Percentiles rank a stretch among this genome's conserved stretches.
phyloP scores from a whole-genome alignment of 1,140 invertebrate genomes.

The Chironomus tepperi region DNA sequence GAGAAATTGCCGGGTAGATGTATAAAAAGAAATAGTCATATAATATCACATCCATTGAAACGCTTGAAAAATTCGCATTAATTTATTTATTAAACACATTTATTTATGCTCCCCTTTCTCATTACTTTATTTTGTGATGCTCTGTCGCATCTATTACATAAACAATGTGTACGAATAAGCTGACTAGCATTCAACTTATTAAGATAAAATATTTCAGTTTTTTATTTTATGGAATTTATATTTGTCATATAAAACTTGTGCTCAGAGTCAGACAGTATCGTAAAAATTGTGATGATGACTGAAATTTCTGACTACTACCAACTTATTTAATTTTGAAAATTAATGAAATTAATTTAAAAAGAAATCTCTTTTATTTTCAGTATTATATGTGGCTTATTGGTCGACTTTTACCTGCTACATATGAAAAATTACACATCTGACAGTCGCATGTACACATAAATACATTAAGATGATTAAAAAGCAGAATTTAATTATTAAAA shows the following conservation, averaged over 20 bases:
- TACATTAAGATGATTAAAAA: constrained; percentile 15
- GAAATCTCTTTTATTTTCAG: not conserved
- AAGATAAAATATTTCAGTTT: no score
- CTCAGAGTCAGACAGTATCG: no score
- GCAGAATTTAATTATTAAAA: constrained; percentile 4
- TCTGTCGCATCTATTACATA: constrained; percentile 20
- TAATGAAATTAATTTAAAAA: not conserved
- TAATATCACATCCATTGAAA: constrained; percentile 1
- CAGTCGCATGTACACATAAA: not conserved
- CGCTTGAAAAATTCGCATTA: constrained; percentile 5
- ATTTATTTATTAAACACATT: constrained; percentile 9
- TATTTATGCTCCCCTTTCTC: not conserved
- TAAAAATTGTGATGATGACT: no score
- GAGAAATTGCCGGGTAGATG: no score
- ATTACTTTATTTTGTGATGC: constrained; percentile 6
- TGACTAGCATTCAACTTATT: no score
- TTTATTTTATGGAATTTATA: no score
- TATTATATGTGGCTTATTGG: not conserved
- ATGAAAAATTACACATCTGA: not conserved
- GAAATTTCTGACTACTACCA: no score
- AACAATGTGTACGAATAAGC: not conserved
- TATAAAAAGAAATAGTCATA: not conserved
- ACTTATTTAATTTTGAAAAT: not conserved
- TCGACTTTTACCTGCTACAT: not conserved
- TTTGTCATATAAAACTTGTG: no score